Conservation (phyloP, 2,888 invertebrate species). For the Drosophila ezoana region DNA sequence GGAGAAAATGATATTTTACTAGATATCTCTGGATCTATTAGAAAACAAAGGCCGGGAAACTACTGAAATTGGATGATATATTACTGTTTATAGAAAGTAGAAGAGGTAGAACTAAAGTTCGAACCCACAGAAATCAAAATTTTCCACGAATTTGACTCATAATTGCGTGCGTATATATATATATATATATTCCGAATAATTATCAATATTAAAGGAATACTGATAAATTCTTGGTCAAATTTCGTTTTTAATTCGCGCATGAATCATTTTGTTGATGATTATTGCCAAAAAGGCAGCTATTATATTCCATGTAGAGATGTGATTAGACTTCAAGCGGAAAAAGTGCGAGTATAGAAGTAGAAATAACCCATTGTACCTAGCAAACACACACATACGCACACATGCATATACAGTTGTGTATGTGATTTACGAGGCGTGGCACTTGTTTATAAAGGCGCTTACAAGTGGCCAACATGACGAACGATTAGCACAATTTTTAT, state of each 20-base stretch:
- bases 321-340: background rate
- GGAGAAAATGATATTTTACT: too few species aligned
- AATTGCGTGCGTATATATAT: background rate
- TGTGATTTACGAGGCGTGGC: constrained; percentile 43
- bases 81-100: too few species aligned
- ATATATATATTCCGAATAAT: background rate
- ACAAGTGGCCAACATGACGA: constrained; percentile 51
- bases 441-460: constrained; percentile 34
- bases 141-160: background rate
- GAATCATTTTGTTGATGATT: constrained; percentile 7
- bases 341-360: too few species aligned
- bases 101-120: too few species aligned
- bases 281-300: background rate
- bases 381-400: background rate
- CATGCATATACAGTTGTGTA: background rate
- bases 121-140: too few species aligned
- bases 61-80: too few species aligned
- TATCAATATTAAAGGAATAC: background rate
- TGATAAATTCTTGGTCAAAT: background rate
- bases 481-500: constrained; percentile 27
- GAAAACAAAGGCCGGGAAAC: too few species aligned
- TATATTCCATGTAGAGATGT: background rate
- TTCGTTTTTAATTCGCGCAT: background rate
- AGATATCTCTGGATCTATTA: too few species aligned
- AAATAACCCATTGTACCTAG: constrained; percentile 1